Evolutionary conservation across 23 tunicate species (phyloP).

Genomic region (Styela clava): DNA sequence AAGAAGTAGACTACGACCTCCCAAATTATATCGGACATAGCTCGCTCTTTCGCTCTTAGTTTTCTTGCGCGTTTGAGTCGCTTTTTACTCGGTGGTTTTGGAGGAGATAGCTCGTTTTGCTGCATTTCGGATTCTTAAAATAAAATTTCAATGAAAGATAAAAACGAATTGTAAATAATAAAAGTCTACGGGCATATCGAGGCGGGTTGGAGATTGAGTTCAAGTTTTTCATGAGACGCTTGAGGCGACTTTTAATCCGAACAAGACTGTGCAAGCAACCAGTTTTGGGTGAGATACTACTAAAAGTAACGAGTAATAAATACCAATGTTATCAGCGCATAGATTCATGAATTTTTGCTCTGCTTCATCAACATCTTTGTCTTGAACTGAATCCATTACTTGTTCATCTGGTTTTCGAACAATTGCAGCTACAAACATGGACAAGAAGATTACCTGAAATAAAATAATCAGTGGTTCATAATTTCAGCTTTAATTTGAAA

Average conservation of each 20-base stretch:
- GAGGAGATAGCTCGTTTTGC: constrained; percentile 63
- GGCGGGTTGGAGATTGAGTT: not conserved
- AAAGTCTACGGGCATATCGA: not conserved
- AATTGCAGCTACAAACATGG: constrained; percentile 85
- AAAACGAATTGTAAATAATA: not conserved
- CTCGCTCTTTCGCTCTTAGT: constrained; percentile 82
- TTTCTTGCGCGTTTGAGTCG: constrained; percentile 65
- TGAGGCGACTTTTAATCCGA: too few species aligned
- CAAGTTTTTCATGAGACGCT: too few species aligned
- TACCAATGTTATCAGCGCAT: constrained; percentile 76
- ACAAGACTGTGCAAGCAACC: too few species aligned
- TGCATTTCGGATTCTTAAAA: constrained; percentile 67
- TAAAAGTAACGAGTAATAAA: too few species aligned
- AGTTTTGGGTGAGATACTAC: too few species aligned
- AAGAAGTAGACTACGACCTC: constrained; percentile 77
- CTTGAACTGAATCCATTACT: constrained; percentile 71
- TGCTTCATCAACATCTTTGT: constrained; percentile 72
- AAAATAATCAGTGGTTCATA: too few species aligned
- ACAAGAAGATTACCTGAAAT: constrained; percentile 62
- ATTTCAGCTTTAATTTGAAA: too few species aligned
- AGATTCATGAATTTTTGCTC: constrained; percentile 77
- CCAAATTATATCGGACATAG: constrained; percentile 84
- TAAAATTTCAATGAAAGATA: not conserved
- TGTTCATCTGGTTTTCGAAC: constrained; percentile 80
- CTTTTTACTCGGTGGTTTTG: constrained; percentile 90